Evolutionary conservation across 1,140 invertebrate species (phyloP).

Genomic region (Scaptodrosophila lebanonensis): DNA sequence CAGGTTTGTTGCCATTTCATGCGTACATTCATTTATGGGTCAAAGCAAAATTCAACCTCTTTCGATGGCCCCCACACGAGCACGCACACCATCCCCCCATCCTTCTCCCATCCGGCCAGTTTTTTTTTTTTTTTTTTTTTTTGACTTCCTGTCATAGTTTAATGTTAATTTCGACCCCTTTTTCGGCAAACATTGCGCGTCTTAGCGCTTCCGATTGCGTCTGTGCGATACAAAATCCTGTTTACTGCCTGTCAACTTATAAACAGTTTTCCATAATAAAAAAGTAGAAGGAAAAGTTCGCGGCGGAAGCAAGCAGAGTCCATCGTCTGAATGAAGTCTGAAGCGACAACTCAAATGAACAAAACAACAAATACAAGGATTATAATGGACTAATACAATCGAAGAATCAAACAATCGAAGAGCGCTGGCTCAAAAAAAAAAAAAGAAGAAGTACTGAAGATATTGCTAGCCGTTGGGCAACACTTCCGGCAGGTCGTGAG

Average conservation of each 20-base stretch:
- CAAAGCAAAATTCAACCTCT: conserved; percentile 10
- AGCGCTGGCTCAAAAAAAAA: too few species aligned
- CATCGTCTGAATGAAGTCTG: conserved; percentile 21
- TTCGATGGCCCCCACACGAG: conserved; percentile 19
- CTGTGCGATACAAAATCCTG: conserved; percentile 60
- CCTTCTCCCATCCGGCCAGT: too few species aligned
- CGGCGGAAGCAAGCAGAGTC: conserved; percentile 45
- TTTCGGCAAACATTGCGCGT: conserved; percentile 20
- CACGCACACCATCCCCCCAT: neutral
- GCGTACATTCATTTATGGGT: conserved; percentile 57
- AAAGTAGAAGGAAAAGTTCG: conserved; percentile 27
- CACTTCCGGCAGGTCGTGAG: conserved; percentile 42
- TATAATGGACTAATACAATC: conserved; percentile 54
- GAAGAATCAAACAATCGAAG: conserved; percentile 51
- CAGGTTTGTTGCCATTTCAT: conserved; percentile 27
- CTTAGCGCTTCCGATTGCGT: conserved; percentile 48
- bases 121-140: too few species aligned
- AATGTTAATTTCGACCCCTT: conserved; percentile 45
- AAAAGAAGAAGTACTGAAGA: too few species aligned
- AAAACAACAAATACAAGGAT: conserved; percentile 41
- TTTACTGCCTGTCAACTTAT: conserved; percentile 71
- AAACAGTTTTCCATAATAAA: conserved; percentile 67
- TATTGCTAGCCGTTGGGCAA: conserved; percentile 56
- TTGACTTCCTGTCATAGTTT: conserved; percentile 46
- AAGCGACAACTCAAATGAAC: neutral